Conservation (phyloP, 2,113 vertebrate genomes). For the Himantopus leucocephalus region DNA sequence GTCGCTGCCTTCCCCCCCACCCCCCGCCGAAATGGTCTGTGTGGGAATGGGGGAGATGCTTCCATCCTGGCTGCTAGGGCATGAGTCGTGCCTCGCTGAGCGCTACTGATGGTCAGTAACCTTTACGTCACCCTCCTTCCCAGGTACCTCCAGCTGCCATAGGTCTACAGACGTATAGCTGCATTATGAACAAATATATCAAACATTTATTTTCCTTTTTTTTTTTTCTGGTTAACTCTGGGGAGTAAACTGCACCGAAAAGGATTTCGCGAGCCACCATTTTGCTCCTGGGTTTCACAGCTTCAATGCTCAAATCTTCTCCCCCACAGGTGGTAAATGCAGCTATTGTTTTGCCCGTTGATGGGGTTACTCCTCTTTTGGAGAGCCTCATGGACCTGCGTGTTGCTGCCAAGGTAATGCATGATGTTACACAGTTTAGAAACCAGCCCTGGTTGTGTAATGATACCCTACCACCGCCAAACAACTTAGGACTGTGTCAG, state of each 20-base stretch:
- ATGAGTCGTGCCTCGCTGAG: neutral
- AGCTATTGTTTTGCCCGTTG: neutral
- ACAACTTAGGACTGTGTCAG: neutral
- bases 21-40: neutral
- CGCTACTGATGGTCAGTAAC: neutral
- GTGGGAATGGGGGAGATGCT: neutral
- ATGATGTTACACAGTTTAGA: neutral
- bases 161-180: neutral
- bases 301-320: neutral
- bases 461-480: neutral
- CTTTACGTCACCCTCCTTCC: neutral
- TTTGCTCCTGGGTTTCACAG: neutral
- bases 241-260: neutral
- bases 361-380: neutral
- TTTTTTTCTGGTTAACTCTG: neutral
- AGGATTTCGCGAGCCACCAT: neutral
- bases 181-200: neutral
- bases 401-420: constrained; percentile 18
- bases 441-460: neutral
- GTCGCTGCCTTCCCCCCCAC: neutral
- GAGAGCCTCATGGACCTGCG: neutral
- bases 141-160: neutral
- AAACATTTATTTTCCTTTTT: accelerated
- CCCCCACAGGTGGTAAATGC: neutral
- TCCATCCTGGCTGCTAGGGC: neutral